Conservation (phyloP, 2,113 vertebrate species). For the Centropristis striata region DNA sequence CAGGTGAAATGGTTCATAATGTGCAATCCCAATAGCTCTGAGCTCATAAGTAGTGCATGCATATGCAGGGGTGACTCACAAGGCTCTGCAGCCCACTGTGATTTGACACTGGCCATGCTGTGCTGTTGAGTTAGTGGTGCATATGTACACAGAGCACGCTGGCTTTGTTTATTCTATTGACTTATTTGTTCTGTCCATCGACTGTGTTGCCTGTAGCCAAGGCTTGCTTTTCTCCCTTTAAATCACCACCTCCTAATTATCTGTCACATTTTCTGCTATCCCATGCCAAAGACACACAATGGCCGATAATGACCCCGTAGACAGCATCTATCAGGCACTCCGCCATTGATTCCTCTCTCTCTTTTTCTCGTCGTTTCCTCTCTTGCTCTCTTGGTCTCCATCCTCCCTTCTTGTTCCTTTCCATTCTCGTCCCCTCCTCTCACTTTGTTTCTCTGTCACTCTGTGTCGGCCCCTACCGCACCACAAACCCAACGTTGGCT, state of each 20-base stretch:
- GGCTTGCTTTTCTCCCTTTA: slow-evolving; percentile 82
- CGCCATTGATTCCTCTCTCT: slow-evolving; percentile 80
- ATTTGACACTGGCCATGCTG: slow-evolving; percentile 69
- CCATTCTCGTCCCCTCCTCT: slow-evolving; percentile 42
- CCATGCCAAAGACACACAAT: slow-evolving; percentile 86
- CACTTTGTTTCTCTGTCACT: slow-evolving; percentile 61
- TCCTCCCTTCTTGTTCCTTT: slow-evolving; percentile 47
- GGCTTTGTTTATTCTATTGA: slow-evolving; percentile 88
- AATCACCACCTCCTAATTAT: slow-evolving; percentile 89
- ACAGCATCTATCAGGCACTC: slow-evolving; percentile 85
- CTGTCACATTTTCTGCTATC: slow-evolving; percentile 87
- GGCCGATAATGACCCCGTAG: slow-evolving; percentile 86
- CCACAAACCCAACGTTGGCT: slow-evolving; percentile 25
- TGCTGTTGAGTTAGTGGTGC: slow-evolving; percentile 68
- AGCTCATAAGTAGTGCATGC: slow-evolving; percentile 63
- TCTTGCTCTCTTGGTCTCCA: slow-evolving; percentile 22
- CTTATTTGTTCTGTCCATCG: slow-evolving; percentile 87
- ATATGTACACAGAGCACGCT: slow-evolving; percentile 83
- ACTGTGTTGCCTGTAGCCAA: slow-evolving; percentile 81
- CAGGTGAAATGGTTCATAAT: slow-evolving; percentile 64
- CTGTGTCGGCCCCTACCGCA: slow-evolving; percentile 13
- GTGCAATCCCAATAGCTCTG: slow-evolving; percentile 47
- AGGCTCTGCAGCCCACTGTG: slow-evolving; percentile 59
- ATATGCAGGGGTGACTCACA: slow-evolving; percentile 55
- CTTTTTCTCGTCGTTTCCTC: slow-evolving; percentile 49